These are phyloP conservation scores for Scolopax mira DNA, from an alignment of 2,113 vertebrate genomes.

Conservation along the genomic window DNA sequence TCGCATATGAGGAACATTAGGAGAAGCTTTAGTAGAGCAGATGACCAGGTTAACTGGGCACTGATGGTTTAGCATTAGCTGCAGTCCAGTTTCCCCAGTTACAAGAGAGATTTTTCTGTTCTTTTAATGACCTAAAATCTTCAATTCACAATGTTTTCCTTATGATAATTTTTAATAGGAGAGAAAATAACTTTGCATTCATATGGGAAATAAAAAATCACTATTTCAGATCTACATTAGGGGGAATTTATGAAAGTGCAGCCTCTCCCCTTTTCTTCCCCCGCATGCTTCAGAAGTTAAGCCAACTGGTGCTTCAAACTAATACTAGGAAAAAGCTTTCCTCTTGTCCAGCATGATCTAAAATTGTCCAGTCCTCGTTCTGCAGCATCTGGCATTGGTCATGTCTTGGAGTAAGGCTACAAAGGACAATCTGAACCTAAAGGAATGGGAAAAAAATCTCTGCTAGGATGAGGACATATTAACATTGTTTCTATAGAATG, in stretches of 20 bases:
- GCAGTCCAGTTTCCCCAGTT: neutral
- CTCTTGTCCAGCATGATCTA: neutral
- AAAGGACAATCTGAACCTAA: neutral
- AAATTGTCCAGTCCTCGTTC: neutral
- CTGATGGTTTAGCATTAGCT: neutral
- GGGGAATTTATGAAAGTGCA: neutral
- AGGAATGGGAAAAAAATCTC: neutral
- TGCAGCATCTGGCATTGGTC: neutral
- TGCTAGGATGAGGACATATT: neutral
- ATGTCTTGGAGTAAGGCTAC: neutral
- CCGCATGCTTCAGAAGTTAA: neutral
- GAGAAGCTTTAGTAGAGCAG: neutral
- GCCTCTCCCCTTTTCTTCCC: neutral
- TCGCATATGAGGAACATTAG: neutral
- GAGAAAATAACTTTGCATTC: neutral
- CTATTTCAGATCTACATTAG: neutral
- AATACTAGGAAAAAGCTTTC: neutral
- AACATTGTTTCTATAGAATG: neutral
- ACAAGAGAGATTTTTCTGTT: neutral
- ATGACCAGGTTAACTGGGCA: neutral
- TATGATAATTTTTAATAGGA: neutral
- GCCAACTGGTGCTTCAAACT: neutral
- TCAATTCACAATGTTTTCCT: neutral
- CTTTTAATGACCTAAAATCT: neutral
- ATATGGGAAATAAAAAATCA: neutral